Percentiles rank a stretch among this genome's conserved stretches.
These are phyloP conservation scores for Dinocampus coccinellae DNA, from an alignment of 2,888 invertebrate genomes.

Conservation along the genomic window DNA sequence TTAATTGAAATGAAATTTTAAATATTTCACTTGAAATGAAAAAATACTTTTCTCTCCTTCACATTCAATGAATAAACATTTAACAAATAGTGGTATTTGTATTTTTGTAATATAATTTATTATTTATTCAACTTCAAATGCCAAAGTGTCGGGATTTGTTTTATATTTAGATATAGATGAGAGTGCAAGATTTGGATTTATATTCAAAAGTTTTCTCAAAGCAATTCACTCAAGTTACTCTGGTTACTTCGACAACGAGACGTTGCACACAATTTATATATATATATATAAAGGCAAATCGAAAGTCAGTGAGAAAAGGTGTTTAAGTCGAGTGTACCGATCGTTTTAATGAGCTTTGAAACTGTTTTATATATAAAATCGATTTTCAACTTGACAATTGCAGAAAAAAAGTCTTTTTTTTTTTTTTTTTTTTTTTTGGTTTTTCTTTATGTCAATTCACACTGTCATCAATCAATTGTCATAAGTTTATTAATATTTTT, in stretches of 20 bases:
- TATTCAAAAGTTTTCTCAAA: conserved; percentile 1
- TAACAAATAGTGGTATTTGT: neutral
- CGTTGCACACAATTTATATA: no score
- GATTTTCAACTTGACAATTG: no score
- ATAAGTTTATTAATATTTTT: neutral
- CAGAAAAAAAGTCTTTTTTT: no score
- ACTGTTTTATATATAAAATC: conserved; percentile 27
- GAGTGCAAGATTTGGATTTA: neutral
- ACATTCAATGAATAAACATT: neutral
- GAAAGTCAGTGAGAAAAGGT: neutral
- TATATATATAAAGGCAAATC: no score
- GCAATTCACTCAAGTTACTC: neutral
- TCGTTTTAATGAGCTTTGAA: conserved; percentile 22
- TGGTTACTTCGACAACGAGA: neutral
- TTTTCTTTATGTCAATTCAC: neutral
- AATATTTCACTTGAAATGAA: no score
- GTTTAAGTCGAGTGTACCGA: conserved; percentile 9
- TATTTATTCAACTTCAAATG: neutral
- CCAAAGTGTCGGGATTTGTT: neutral
- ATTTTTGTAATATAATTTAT: neutral
- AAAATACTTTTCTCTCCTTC: neutral
- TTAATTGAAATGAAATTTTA: no score
- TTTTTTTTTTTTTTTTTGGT: no score
- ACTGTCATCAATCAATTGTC: neutral
- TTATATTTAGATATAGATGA: neutral